phyloP scores from a whole-genome alignment of 1,140 invertebrate genomes.

The Odontomachus brunneus region DNA sequence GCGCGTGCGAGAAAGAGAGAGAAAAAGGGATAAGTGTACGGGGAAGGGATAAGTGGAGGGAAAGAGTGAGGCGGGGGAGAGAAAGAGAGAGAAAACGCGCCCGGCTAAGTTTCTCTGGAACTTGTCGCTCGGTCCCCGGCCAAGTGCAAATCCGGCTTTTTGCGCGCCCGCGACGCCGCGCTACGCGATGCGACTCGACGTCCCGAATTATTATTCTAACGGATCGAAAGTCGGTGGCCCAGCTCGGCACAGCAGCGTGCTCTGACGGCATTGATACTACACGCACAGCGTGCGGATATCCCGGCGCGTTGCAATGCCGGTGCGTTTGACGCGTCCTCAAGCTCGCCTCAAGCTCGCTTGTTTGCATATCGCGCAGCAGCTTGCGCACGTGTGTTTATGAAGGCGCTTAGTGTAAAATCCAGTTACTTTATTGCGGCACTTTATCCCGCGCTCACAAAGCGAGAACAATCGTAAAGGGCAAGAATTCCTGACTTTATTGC shows the following conservation, averaged over 20 bases:
- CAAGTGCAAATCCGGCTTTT: constrained; percentile 71
- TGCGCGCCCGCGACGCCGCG: constrained; percentile 24
- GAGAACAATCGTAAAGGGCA: not conserved
- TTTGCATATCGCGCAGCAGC: not conserved
- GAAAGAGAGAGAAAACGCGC: constrained; percentile 30
- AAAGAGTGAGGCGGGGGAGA: constrained; percentile 4
- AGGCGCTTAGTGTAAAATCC: constrained; percentile 35
- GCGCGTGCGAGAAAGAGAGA: constrained; percentile 17
- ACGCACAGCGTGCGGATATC: too few relatives aligned
- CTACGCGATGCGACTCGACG: constrained; percentile 34
- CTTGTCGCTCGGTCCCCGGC: constrained; percentile 65
- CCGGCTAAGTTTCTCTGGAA: constrained; percentile 69
- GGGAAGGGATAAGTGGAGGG: too few relatives aligned
- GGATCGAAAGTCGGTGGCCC: constrained; percentile 27
- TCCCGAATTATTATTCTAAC: constrained; percentile 69
- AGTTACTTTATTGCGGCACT: constrained; percentile 14
- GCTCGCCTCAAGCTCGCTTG: not conserved
- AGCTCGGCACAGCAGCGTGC: not conserved
- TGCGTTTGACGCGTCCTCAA: not conserved
- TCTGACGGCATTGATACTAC: too few relatives aligned
- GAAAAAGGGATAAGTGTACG: constrained; percentile 20
- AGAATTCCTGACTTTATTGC: constrained; percentile 11
- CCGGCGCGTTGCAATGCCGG: not conserved
- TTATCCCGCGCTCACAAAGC: constrained; percentile 9
- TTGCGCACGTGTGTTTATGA: constrained; percentile 10